Evolutionary conservation across 1,140 invertebrate species (phyloP), one percentile per base, ranked within the genome.

Genomic region (Tenebrio molitor): DNA sequence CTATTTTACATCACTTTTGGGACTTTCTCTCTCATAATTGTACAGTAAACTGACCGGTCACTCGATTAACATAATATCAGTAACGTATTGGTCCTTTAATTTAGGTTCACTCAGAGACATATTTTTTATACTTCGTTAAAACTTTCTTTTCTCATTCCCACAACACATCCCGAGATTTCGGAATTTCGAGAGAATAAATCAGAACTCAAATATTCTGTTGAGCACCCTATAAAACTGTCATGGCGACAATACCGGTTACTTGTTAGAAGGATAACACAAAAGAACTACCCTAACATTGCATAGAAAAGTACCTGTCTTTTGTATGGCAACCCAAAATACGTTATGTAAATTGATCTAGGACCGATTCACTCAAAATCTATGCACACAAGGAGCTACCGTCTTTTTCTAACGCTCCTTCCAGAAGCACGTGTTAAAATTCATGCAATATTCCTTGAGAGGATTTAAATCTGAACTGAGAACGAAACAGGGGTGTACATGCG

Each of bases 291-390:
- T 19, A 50, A 65, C 33, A 25, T 34, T 41, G 44, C 14, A 50
- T 19, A 34, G 50, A 69, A 66, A 67, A 73, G 65, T 69, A 73
- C 72, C 72, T 73, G 72, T 73, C 66, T 64, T 73, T 73, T 73
- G 66, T 63, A 69, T 58, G 67, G 33, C 39, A 62, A 73, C 72
- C 46, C 29, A 64, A 69, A 69, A 69, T 73, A 73, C 72, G 67
- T 73, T 73, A 73, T 73, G 72, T 73, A 73, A 73, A 73, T 73
- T 68, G 65, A 73, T 69, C 65, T 72, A 58, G 58, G 36, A 21
- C 21, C 46, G 41, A 12, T 39, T 33, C 25, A 16, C 50, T 14
- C 14, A 19, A 29, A 63, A 71, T 64, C 44, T 36, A 44, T 71
- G 36, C 41, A 71, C 29, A 14, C 21, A 63, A 15, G 15, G 15